Base-by-base conservation (phyloP, 2,113 vertebrate genomes). In the Sminthopsis crassicaudata region DNA sequence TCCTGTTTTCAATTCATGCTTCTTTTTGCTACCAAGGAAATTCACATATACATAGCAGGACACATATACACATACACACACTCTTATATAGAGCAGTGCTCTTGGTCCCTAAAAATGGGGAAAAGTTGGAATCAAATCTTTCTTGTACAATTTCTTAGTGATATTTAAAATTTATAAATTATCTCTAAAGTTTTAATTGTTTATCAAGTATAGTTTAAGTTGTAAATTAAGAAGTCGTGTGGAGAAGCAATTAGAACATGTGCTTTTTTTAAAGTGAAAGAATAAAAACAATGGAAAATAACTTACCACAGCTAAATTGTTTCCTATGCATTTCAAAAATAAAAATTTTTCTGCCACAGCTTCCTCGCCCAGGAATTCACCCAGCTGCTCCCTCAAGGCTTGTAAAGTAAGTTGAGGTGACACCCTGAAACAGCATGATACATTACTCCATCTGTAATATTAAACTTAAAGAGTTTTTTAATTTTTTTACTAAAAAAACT, bases 301-400 rank as follows among this genome's bases (percentile, higher is more conserved):
- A 98, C 99, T 99, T 98, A 99, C 99, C 99, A 99, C 97, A 90
- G 98, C 99, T 98, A 99, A 98, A 94, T 99, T 99, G 97, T 99
- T 99, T 54, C 99, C 99, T 97, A 99, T 98, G 97, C 99, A 99
- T 98, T 99, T 99, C 97, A 99, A 98, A 98, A 99, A 99, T 57
- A 93, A 98, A 98, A 99, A 99, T 98, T 98, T 99, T 95, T 99
- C 98, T 96, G 98, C 51, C 96, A 98, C 93, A 92, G 97, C 97
- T 89, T 98, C 99, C 88, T 98, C 97, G 89, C 98, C 99, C 91
- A 99, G 99, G 91, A 99, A 98, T 8, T 98, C 96, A 88, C 97
- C 97, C 91, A 99, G 98, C 90, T 98, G 98, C 90, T 98, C 97
- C 96, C 99, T 98, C 76, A 99, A 97, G 55, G 96, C 97, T 98